Base-by-base conservation (phyloP, 2,888 invertebrate species). In the Thymelicus lineola region DNA sequence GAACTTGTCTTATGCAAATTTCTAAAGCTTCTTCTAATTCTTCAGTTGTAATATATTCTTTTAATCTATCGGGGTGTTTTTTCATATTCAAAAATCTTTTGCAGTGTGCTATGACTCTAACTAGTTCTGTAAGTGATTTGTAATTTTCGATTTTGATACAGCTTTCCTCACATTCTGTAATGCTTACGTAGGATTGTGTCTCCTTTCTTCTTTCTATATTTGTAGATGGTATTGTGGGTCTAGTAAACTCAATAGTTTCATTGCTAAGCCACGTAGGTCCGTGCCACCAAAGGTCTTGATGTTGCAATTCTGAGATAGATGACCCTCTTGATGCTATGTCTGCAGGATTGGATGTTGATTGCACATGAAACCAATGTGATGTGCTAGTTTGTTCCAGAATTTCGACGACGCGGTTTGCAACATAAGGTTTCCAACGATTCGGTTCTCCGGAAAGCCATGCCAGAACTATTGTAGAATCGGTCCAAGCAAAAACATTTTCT, bases 391-490 rank as follows among this genome's bases (percentile, higher is more conserved):
- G 71, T 9, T 72, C 72, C 6, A 73, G 20, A 45, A 77, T 78
- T 67, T 78, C 75, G 6, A 74, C 73, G 35, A 72, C 68, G n/a
- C 73, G 64, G n/a, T 74, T 75, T 10, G 73, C 73, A 2, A 79
- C 74, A 45, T 75, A 78, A n/a, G 71, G 62, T 28, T 77, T 77
- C 77, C 75, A 79, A 57, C 72, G 48, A 7, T 57, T 72, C 4
- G 77, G 77, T 15, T 77, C 72, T 46, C 76, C 75, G 0, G 14
- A 58, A 0, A 78, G 71, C 77, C 76, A 79, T 12, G 75, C 46
- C 14, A 73, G 35, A 2, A 72, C 73, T 45, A 73, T 61, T 12
- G 72, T 65, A 1, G 74, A 74, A 55, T 73, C 73, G 4, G 72
- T 75, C 73, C 73, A 72, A 0, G 70, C 72, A 58, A 60, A 73